Percentiles rank a stretch among this genome's conserved stretches.
phyloP scores from a whole-genome alignment of 2,888 invertebrate genomes.

The Calameuta filiformis region DNA sequence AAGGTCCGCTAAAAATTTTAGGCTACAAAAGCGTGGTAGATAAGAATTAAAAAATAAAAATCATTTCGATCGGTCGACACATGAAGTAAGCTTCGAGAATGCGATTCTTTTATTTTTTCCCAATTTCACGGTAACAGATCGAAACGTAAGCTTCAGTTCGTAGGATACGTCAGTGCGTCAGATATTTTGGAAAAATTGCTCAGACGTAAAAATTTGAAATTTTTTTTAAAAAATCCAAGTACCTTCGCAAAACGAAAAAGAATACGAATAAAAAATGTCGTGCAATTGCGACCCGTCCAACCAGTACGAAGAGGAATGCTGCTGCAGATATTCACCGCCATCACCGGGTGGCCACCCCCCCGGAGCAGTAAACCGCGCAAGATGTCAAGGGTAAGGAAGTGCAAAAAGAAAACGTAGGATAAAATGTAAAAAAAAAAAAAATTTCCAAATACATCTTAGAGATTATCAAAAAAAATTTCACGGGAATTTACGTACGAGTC shows the following conservation, averaged over 20 bases:
- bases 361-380: constrained; percentile 15
- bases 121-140: background rate
- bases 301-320: constrained; percentile 9
- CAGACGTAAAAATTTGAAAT: background rate
- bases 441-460: background rate
- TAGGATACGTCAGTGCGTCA: background rate
- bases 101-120: background rate
- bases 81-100: background rate
- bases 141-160: background rate
- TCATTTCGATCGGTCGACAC: background rate
- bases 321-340: constrained; percentile 18
- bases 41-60: too few species aligned
- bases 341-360: constrained; percentile 22
- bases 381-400: constrained; percentile 13
- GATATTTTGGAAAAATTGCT: background rate
- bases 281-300: constrained; percentile 21
- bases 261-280: constrained; percentile 12
- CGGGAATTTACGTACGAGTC: background rate
- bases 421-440: too few species aligned
- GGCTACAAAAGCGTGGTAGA: too few species aligned
- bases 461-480: background rate
- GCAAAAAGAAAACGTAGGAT: background rate
- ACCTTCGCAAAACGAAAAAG: background rate
- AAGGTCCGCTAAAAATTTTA: too few species aligned
- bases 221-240: constrained; percentile 1